phyloP scores from a whole-genome alignment of 2,888 invertebrate species.

The Aproaerema taeniolella region DNA sequence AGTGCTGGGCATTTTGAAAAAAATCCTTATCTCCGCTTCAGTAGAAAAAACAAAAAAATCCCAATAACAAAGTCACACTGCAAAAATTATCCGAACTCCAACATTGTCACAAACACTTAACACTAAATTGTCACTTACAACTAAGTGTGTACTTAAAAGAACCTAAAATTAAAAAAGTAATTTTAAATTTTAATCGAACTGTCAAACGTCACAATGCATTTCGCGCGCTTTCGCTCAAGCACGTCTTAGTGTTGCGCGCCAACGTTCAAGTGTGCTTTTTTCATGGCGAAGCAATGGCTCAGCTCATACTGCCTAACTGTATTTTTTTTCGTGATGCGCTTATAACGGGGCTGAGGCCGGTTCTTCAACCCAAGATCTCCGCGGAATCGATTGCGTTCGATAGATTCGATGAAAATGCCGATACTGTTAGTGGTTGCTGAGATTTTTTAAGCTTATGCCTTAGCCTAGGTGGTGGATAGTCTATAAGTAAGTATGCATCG shows the following conservation, averaged over 20 bases:
- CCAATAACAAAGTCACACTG: conserved; percentile 27
- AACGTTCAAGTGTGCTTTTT: conserved; percentile 62
- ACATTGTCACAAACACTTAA: conserved; percentile 33
- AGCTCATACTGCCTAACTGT: conserved; percentile 46
- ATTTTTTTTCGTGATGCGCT: conserved; percentile 68
- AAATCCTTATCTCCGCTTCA: conserved; percentile 36
- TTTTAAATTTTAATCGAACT: conserved; percentile 44
- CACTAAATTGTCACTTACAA: no score
- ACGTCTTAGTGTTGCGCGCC: conserved; percentile 12
- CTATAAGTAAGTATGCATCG: no score
- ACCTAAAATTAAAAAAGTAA: conserved; percentile 21
- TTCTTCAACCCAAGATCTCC: conserved; percentile 46
- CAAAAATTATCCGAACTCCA: conserved; percentile 46
- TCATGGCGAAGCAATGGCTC: conserved; percentile 50
- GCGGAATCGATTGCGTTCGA: conserved; percentile 35
- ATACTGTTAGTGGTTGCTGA: conserved; percentile 14
- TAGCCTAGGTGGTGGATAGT: no score
- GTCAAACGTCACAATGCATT: conserved; percentile 15
- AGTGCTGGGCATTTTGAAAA: conserved; percentile 70
- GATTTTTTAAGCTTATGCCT: conserved; percentile 1
- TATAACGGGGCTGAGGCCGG: conserved; percentile 64
- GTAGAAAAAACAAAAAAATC: conserved; percentile 33
- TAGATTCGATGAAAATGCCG: conserved; percentile 31
- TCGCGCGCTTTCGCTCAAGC: conserved; percentile 40
- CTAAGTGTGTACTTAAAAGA: no score